phyloP scores from a whole-genome alignment of 37 sponge, comb jelly and placozoan species.

The Cladorhizidae sp. region DNA sequence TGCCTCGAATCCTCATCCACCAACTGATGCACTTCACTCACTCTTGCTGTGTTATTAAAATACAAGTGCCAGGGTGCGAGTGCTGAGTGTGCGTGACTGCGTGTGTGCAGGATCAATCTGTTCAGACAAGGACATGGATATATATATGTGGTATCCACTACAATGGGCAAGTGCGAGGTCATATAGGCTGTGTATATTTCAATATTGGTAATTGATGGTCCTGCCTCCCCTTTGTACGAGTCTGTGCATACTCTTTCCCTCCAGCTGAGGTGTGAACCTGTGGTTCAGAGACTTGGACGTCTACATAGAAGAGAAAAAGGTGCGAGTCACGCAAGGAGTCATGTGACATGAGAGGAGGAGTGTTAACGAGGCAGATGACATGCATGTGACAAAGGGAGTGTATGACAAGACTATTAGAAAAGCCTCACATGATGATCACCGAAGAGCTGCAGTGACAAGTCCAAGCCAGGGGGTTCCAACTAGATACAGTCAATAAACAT shows the following conservation, averaged over 20 bases:
- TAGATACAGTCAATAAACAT: neutral
- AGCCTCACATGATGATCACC: conserved; percentile 37
- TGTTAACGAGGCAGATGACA: no score
- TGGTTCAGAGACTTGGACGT: conserved; percentile 25
- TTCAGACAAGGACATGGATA: no score
- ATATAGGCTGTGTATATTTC: no score
- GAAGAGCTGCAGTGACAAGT: conserved; percentile 6
- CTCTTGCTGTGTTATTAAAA: no score
- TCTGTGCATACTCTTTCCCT: neutral
- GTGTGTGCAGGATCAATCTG: no score
- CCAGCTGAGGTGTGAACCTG: conserved; percentile 17
- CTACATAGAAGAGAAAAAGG: neutral
- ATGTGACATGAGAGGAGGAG: neutral
- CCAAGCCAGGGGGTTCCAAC: conserved; percentile 38
- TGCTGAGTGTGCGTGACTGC: no score
- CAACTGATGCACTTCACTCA: no score
- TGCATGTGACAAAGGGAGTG: neutral
- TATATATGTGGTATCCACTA: no score
- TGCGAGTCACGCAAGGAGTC: neutral
- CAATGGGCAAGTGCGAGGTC: no score
- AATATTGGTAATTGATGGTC: no score
- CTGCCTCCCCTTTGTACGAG: conserved; percentile 16
- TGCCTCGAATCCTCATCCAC: no score
- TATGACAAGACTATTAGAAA: neutral
- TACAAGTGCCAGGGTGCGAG: no score